These are phyloP conservation scores for Aphelenchoides avenae DNA, from an alignment of 1,140 invertebrate genomes.

Conservation along the genomic window DNA sequence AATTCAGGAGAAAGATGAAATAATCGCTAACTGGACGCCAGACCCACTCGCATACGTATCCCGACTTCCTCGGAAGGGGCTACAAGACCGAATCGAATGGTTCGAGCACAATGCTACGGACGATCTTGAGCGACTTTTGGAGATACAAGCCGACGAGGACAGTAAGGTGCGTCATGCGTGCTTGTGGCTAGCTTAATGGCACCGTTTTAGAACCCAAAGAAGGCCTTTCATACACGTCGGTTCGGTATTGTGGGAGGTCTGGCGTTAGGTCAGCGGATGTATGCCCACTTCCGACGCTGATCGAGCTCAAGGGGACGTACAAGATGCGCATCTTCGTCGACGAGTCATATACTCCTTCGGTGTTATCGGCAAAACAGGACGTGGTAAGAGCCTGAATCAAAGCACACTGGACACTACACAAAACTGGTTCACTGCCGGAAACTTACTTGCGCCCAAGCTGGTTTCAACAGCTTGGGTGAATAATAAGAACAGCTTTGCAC, in stretches of 20 bases:
- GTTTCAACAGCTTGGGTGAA: too few species aligned
- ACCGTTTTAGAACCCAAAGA: constrained; percentile 70
- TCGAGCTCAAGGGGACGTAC: constrained; percentile 77
- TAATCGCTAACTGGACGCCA: too few species aligned
- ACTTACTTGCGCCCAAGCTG: too few species aligned
- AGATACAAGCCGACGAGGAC: constrained; percentile 69
- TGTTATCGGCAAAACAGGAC: constrained; percentile 74
- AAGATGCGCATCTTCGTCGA: constrained; percentile 89
- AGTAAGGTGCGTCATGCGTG: constrained; percentile 62
- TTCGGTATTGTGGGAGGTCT: constrained; percentile 90
- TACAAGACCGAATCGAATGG: constrained; percentile 76
- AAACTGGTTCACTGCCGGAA: constrained; percentile 21
- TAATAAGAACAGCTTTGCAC: too few species aligned
- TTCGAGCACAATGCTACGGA: constrained; percentile 88
- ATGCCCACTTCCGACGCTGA: constrained; percentile 76
- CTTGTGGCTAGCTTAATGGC: constrained; percentile 6
- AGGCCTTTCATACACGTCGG: constrained; percentile 70
- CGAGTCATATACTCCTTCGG: constrained; percentile 88
- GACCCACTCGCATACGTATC: too few species aligned
- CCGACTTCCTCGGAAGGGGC: constrained; percentile 86
- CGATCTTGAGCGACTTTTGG: constrained; percentile 75
- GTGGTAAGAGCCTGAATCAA: too few species aligned
- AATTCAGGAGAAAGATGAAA: too few species aligned
- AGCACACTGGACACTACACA: not conserved
- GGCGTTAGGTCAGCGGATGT: constrained; percentile 80